Evolutionary conservation across 1,140 invertebrate species (phyloP), one percentile per base, ranked within the genome.

Genomic region (Harpegnathos saltator): DNA sequence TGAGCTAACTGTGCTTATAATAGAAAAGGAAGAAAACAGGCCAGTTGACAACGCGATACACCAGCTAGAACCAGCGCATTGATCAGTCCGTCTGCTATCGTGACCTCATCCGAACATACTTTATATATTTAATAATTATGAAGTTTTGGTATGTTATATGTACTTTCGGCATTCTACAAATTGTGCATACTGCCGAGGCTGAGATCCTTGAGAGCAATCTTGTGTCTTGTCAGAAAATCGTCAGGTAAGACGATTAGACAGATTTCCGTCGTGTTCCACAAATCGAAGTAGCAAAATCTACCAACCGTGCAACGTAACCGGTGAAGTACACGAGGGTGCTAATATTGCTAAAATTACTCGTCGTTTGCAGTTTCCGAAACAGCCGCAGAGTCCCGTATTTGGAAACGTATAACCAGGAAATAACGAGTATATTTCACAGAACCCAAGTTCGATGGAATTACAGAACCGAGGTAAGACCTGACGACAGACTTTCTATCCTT

Each of bases 391-490:
- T 85, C 0, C 84, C 91, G 0, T 91, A 92, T 7, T 0, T 1
- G 0, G 89, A 92, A 71, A 75, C 72, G 0, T 92, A 89, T 33
- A 58, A 19, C 4, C n/a, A 58, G 12, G 75, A 0, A 33, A 75
- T 58, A 14, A 86, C 62, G 50, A 71, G 72, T 1, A 63, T 86
- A 0, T 84, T 87, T 33, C 56, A 65, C 14, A 66, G 68, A 44
- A 89, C 54, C 0, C 80, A 73, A 12, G 5, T 2, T 19, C 84
- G 90, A 24, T 80, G 65, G 29, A 91, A 89, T 52, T 91, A 85
- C 56, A 90, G 1, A 65, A 73, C 4, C 1, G 78, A 89, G 89
- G 91, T 92, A 89, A 82, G 7, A 52, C 59, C 58, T 52, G 3
- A 26, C 0, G 0, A 11, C 22, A 17, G 2, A 52, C 22, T 38